Evolutionary conservation across 1,140 invertebrate genomes (phyloP), one percentile per base, ranked within the genome.

Genomic region (Watersipora subatra): DNA sequence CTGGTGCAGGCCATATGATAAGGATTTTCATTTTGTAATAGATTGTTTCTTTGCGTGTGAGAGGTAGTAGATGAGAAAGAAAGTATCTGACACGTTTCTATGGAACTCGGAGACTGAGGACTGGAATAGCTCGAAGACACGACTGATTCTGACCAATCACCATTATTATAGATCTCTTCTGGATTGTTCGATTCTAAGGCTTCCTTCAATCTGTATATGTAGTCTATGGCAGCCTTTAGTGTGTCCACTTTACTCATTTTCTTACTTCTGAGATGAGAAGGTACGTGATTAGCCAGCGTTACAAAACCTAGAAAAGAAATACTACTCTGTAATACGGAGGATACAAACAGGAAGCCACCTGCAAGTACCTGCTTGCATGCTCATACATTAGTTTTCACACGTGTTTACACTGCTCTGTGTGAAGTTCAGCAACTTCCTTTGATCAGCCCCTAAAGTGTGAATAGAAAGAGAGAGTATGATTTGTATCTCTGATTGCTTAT

Each of bases 181-280:
- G 3, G 29, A n/a, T 27, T 68, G 34, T 68, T 30, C 28, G 68
- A 89, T 26, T 30, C 85, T 83, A 95, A 76, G 3, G 94, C 75
- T 70, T 85, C 84, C 74, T 93, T 88, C 57, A 96, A 79, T 61
- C 88, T 87, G 71, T 89, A 82, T 68, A 97, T 97, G 74, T 97
- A 95, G 73, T 94, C 91, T 0, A 94, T 90, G 0, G 92, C 93
- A 83, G 92, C 91, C 65, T 89, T 84, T 29, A 96, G 77, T 0
- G 92, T 96, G 78, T 96, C 92, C 17, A 96, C 92, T 83, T 96
- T 96, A 71, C 75, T 79, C 73, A 76, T 74, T 66, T 77, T 78
- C 66, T 76, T 80, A 64, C 76, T 76, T 61, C 92, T 92, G 72
- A 72, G 71, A 15, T 73, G 74, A 20, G 28, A 59, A 7, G 78